phyloP scores from a whole-genome alignment of 1,140 invertebrate species.

The Subanguina moxae region DNA sequence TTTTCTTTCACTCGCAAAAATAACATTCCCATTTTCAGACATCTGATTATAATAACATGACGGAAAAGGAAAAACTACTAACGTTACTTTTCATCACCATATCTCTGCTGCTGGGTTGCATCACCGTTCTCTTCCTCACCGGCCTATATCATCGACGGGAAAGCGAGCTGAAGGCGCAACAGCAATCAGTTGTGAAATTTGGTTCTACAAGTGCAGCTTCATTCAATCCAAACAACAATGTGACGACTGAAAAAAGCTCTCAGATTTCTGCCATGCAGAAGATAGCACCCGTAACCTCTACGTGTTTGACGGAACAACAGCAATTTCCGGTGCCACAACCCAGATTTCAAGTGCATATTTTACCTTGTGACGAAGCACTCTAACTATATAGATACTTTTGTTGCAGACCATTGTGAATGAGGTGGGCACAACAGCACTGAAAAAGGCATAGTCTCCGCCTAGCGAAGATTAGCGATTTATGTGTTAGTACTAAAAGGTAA shows the following conservation, averaged over 20 bases:
- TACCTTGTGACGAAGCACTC: background rate
- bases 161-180: background rate
- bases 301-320: too few species aligned
- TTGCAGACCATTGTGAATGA: constrained; percentile 33
- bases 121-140: constrained; percentile 23
- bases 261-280: background rate
- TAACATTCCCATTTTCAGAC: constrained; percentile 17
- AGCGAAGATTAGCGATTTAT: too few species aligned
- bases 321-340: constrained; percentile 19
- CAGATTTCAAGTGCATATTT: constrained; percentile 20
- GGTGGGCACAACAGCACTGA: background rate
- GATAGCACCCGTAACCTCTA: background rate
- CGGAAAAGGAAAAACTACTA: constrained; percentile 33
- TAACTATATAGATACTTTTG: background rate
- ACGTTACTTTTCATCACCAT: constrained; percentile 24
- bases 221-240: background rate
- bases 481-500: too few species aligned
- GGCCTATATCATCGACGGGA: constrained; percentile 18
- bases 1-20: constrained; percentile 4
- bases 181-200: background rate
- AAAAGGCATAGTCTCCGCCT: background rate
- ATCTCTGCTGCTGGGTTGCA: constrained; percentile 21
- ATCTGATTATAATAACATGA: constrained; percentile 35
- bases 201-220: background rate
- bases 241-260: background rate